Base-by-base conservation (phyloP, 2,797 vertebrate genomes). In the Chelmon rostratus region DNA sequence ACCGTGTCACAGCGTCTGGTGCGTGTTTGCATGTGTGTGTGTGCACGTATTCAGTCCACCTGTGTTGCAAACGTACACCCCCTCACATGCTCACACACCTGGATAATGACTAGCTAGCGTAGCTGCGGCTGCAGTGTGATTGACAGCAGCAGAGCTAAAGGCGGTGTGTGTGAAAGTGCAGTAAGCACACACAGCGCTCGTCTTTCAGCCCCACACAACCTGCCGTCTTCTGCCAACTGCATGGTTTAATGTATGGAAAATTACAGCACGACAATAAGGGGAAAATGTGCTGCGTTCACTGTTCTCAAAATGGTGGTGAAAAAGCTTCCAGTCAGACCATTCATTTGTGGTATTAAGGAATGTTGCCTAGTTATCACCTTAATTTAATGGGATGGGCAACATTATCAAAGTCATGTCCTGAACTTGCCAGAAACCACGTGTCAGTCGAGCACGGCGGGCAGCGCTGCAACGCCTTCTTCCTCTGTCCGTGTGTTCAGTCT, bases 61-160 rank as follows among this genome's bases (percentile, higher is more conserved):
- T 49, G 37, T 53, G 58, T 31, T 54, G 75, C 57, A 64, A 52
- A 68, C 1, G 5, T 23, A 65, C 62, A 28, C 69, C 47, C 69
- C 9, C 1, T 23, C 21, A 67, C 65, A 49, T 44, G 23, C 58
- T n/a, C 66, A 76, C 46, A 67, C 61, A 83, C 73, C 64, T 88
- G 73, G 65, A 40, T 68, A 62, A 82, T 37, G 62, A 53, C 57
- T 72, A n/a, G 67, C 57, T 18, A 18, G 54, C 63, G 68, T 58
- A 49, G 42, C 78, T 37, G 72, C 66, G 25, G 40, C 23, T 42
- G 40, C 12, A 31, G 73, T 6, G 52, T 91, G 90, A 90, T 81
- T 92, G 91, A 91, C 84, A 76, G 82, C 69, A 11, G 78, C 71
- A 73, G 74, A 57, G 76, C 68, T 78, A 64, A 76, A 85, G 69